Evolutionary conservation across 2,113 vertebrate species (phyloP).

Genomic region (Perognathus longimembris): DNA sequence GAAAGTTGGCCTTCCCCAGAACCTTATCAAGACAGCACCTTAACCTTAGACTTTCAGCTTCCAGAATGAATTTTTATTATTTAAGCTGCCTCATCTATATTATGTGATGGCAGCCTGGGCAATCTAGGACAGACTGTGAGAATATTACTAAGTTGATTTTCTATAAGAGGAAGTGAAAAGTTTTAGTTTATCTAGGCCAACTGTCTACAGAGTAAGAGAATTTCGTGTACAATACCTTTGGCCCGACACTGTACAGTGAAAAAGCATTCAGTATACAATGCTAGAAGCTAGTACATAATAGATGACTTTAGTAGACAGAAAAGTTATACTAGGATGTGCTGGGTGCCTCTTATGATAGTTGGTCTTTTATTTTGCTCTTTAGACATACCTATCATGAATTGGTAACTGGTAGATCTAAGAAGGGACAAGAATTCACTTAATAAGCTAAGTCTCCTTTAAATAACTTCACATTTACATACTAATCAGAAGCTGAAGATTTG

Average conservation of each 20-base stretch:
- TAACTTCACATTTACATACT: neutral
- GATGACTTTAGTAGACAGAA: neutral
- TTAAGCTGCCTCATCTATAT: neutral
- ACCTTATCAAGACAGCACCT: neutral
- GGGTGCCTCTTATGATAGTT: neutral
- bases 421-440: neutral
- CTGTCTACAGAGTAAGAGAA: neutral
- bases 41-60: neutral
- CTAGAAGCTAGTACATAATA: neutral
- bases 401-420: neutral
- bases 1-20: neutral
- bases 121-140: neutral
- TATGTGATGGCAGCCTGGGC: neutral
- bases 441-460: neutral
- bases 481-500: constrained; percentile 6
- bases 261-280: neutral
- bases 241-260: neutral
- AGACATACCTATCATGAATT: neutral
- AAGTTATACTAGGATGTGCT: neutral
- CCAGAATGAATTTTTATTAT: neutral
- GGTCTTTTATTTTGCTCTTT: neutral
- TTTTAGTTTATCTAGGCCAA: constrained; percentile 13
- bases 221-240: neutral
- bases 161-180: neutral
- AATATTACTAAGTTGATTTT: neutral